Percentiles rank a stretch among this genome's conserved stretches.
These are phyloP conservation scores for Drosophila anomalata DNA, from an alignment of 2,888 invertebrate genomes.

Conservation along the genomic window DNA sequence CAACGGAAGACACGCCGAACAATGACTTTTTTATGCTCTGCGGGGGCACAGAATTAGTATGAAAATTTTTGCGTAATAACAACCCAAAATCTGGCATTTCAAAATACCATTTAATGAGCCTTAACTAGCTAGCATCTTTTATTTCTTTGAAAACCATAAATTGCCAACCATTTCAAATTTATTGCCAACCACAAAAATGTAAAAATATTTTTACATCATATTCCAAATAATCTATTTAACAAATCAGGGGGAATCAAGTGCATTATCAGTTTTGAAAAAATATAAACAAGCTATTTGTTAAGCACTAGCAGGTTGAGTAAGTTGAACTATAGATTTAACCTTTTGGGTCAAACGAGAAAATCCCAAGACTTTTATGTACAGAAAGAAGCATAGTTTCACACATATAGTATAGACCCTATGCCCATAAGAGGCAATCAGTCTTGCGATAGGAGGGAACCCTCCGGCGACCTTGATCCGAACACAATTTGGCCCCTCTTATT, in stretches of 20 bases:
- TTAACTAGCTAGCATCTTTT: neutral
- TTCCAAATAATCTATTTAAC: neutral
- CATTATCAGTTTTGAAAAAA: neutral
- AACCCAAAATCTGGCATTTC: neutral
- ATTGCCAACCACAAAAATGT: too few species aligned
- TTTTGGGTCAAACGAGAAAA: neutral
- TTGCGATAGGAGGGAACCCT: slow-evolving; percentile 23
- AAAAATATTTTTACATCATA: neutral
- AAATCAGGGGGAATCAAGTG: neutral
- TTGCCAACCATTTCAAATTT: too few species aligned
- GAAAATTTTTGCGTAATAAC: neutral
- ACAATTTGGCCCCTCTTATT: slow-evolving; percentile 42
- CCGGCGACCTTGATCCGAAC: slow-evolving; percentile 37
- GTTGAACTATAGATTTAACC: neutral
- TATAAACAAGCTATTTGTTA: too few species aligned
- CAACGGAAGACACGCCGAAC: slow-evolving; percentile 15
- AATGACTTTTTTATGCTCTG: slow-evolving; percentile 31
- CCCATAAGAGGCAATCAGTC: slow-evolving; percentile 36
- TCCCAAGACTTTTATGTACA: neutral
- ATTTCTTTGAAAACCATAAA: neutral
- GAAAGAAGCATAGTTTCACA: slow-evolving; percentile 10
- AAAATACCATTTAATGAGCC: neutral
- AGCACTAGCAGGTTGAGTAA: neutral
- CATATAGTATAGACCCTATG: neutral
- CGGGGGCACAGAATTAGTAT: neutral